Percentiles rank a stretch among this genome's conserved stretches.
These are phyloP conservation scores for Anthoscopus minutus DNA, from an alignment of 2,113 vertebrate species.

Conservation along the genomic window DNA sequence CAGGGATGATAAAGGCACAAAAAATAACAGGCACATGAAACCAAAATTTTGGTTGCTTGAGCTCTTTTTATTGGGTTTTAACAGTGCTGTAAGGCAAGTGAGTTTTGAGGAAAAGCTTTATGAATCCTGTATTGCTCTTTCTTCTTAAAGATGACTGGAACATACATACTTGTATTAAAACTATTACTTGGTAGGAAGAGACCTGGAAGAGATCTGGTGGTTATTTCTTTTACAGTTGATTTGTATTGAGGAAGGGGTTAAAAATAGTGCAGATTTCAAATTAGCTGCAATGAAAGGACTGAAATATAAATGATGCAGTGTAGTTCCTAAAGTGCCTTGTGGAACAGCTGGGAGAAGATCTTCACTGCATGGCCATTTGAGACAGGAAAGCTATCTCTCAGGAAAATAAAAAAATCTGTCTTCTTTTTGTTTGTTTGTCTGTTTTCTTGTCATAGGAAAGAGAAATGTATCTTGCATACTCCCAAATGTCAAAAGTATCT, in stretches of 20 bases:
- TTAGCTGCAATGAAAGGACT: background rate
- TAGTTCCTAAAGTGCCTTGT: background rate
- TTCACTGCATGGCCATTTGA: background rate
- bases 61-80: background rate
- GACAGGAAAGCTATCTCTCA: background rate
- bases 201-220: background rate
- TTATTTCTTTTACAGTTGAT: background rate
- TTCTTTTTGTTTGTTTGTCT: too few relatives aligned
- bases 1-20: background rate
- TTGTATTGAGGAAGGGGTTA: background rate
- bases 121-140: background rate
- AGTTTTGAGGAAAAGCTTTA: background rate
- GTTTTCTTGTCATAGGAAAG: background rate
- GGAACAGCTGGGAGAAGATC: background rate
- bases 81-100: background rate
- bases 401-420: background rate
- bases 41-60: background rate
- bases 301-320: background rate
- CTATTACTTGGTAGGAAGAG: background rate
- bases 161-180: accelerated
- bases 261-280: background rate
- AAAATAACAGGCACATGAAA: background rate
- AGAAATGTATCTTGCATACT: background rate
- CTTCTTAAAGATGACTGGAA: background rate
- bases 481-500: background rate